Conservation (phyloP, 2,888 invertebrate species). For the Alsophila aescularia region DNA sequence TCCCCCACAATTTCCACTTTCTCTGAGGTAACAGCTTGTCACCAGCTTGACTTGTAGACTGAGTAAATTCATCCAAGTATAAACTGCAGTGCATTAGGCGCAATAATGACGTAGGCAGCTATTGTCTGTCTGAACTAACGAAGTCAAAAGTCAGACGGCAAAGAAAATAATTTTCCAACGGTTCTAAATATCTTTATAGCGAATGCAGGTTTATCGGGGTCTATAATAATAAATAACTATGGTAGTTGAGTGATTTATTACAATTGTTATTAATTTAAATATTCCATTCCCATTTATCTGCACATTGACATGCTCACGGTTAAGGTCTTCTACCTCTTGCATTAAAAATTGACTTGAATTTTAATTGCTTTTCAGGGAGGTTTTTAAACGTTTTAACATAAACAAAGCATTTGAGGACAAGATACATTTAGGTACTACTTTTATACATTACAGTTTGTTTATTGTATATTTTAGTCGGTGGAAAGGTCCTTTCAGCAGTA, state of each 20-base stretch:
- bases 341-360: constrained; percentile 17
- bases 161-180: constrained; percentile 26
- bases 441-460: too few species aligned
- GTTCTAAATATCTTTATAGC: constrained; percentile 15
- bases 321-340: background rate
- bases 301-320: constrained; percentile 7
- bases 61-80: constrained; percentile 42
- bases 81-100: constrained; percentile 56
- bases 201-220: constrained; percentile 21
- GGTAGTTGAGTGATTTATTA: constrained; percentile 18
- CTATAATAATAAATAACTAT: constrained; percentile 13
- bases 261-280: constrained; percentile 15
- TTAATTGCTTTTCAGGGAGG: constrained; percentile 8
- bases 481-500: too few species aligned
- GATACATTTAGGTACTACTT: too few species aligned
- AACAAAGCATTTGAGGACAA: background rate
- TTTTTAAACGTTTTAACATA: too few species aligned
- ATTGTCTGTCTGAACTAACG: constrained; percentile 38
- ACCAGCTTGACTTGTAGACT: constrained; percentile 24
- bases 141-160: constrained; percentile 32
- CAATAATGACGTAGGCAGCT: constrained; percentile 32
- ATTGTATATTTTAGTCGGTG: too few species aligned
- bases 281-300: constrained; percentile 12
- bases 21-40: constrained; percentile 2
- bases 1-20: background rate